Evolutionary conservation across 1,140 invertebrate genomes (phyloP).

Genomic region (Anagrus nilaparvatae): DNA sequence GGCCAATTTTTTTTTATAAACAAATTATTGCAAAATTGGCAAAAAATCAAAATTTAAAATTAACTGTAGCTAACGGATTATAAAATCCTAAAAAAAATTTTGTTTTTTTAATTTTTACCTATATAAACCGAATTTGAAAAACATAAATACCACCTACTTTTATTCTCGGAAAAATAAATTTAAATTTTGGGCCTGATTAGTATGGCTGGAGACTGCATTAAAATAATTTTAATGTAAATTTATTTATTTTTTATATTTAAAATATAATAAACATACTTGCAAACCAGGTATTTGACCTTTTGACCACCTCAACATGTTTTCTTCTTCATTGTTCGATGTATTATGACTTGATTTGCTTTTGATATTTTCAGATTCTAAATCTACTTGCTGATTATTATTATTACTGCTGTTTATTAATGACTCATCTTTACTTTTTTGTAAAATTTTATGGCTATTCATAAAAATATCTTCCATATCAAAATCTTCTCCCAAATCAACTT

Average conservation of each 20-base stretch:
- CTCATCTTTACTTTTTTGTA: neutral
- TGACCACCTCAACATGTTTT: conserved; percentile 29
- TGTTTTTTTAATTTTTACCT: neutral
- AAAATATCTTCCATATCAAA: conserved; percentile 23
- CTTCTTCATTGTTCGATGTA: neutral
- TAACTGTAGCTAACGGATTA: too few relatives aligned
- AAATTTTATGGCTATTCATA: neutral
- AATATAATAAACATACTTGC: conserved; percentile 18
- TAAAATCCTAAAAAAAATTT: too few relatives aligned
- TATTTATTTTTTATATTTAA: conserved; percentile 1
- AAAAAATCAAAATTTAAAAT: too few relatives aligned
- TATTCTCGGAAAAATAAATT: conserved; percentile 1
- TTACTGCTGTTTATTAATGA: neutral
- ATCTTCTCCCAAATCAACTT: conserved; percentile 34
- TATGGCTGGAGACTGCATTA: neutral
- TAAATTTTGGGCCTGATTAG: conserved; percentile 5
- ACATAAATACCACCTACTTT: conserved; percentile 1
- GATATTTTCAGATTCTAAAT: neutral
- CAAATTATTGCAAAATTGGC: too few relatives aligned
- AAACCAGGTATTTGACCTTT: conserved; percentile 32
- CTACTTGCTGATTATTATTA: neutral
- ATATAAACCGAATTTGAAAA: conserved; percentile 15
- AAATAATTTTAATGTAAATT: too few relatives aligned
- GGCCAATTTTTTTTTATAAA: too few relatives aligned
- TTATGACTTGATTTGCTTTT: neutral